These are phyloP conservation scores for Pterocles burchelli DNA, from an alignment of 2,113 vertebrate species.

Conservation along the genomic window DNA sequence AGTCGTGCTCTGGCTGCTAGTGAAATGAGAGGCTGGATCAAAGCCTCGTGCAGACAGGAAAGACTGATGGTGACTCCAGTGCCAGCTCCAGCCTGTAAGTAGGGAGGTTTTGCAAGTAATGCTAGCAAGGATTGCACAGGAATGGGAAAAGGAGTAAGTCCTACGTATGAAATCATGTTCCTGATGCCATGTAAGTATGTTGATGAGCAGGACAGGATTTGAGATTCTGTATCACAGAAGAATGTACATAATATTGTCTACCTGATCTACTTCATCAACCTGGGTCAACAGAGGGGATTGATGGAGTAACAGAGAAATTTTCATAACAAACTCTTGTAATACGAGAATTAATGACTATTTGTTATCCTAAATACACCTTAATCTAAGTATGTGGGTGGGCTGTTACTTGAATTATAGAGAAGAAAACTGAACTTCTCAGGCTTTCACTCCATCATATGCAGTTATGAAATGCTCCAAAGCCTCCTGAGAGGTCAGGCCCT, in stretches of 20 bases:
- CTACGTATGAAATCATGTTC: background rate
- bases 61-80: background rate
- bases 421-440: background rate
- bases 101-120: background rate
- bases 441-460: background rate
- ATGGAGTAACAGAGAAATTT: background rate
- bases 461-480: background rate
- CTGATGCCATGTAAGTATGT: background rate
- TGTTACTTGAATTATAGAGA: background rate
- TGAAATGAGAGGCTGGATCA: background rate
- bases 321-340: background rate
- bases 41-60: background rate
- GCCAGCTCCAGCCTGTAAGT: background rate
- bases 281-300: background rate
- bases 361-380: background rate
- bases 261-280: background rate
- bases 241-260: background rate
- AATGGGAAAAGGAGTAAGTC: background rate
- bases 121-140: background rate
- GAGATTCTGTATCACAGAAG: background rate
- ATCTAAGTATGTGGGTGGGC: background rate
- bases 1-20: background rate
- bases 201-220: background rate
- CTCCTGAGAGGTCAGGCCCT: background rate
- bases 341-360: background rate